Evolutionary conservation across 2,888 invertebrate genomes (phyloP), one percentile per base, ranked within the genome.

Genomic region (Caenorhabditis macrosperma): DNA sequence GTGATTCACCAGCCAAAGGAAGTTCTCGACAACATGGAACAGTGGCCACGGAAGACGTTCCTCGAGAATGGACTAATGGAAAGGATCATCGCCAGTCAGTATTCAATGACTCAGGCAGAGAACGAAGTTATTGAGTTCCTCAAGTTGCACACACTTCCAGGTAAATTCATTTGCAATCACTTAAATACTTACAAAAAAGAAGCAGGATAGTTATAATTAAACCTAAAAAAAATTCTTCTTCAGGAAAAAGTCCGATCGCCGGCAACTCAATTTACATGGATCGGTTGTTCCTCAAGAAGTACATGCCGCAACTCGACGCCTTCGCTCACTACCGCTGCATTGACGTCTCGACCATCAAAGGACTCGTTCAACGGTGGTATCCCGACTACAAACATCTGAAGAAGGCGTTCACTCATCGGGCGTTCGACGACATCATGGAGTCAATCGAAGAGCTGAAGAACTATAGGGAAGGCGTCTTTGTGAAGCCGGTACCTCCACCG

Each of bases 311-410:
- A 50, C 91, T 97, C 6, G 91, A 94, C 89, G 90, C 93, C 0
- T 95, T 95, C 91, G 92, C 97, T 83, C 96, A 97, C 91, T 96
- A 97, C 91, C 93, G 97, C 87, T 94, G 95, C 52, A 94, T 99
- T 81, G 98, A 98, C 92, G 96, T 97, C 1, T 95, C 95, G 38
- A 93, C 95, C 0, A 91, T 98, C 20, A 97, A 96, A 33, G 79
- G 79, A 20, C 69, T 79, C 15, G 79, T 79, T 26, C 85, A 85
- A 28, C 83, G 90, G 17, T 97, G 97, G 96, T 94, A 94, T 91
- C 93, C 93, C 2, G 92, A 93, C 44, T 80, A 76, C 20, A 76
- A 86, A 12, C 89, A 88, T 28, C 91, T 91, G 33, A 77, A 78
- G 54, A 92, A 91, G 78, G 82, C 78, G 61, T 52, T 75, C 2